Base-by-base conservation (phyloP, 2,888 invertebrate genomes). In the Mayetiola destructor region DNA sequence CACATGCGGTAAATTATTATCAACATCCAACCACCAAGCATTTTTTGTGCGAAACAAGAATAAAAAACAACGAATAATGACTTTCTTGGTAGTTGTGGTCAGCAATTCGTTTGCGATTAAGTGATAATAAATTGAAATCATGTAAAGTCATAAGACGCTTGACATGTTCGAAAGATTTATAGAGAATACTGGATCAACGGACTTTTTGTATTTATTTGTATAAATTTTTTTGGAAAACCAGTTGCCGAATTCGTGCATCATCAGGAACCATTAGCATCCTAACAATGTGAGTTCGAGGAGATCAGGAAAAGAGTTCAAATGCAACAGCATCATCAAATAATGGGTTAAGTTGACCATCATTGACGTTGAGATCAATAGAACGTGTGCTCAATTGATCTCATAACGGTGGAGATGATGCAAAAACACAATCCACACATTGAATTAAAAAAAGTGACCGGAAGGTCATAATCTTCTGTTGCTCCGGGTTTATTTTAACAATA, bases 71-170 rank as follows among this genome's bases (percentile, higher is more conserved):
- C n/a, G n/a, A n/a, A n/a, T n/a, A n/a, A n/a, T n/a, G n/a, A n/a
- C n/a, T n/a, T n/a, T n/a, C n/a, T n/a, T n/a, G n/a, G n/a, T n/a
- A n/a, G n/a, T n/a, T 10, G 27, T 27, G 27, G 48, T 23, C 27
- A 48, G 48, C 10, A 48, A 48, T 48, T 48, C 27, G 23, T 48
- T 48, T 27, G 14, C 48, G 48, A 48, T 48, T 48, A 27, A 48
- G 48, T 48, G 48, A 48, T 48, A 48, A 48, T 27, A 48, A 14
- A 48, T 27, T 48, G 14, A 48, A 48, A 48, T 48, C n/a, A n/a
- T n/a, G n/a, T n/a, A n/a, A n/a, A n/a, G n/a, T n/a, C n/a, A n/a
- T n/a, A n/a, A n/a, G n/a, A n/a, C n/a, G n/a, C n/a, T n/a, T 48
- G 27, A 27, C 48, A 48, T 48, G 48, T 27, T 27, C 14, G 16